A percentile compares a stretch with the other conserved stretches of the same genome.
Evolutionary conservation across 2,113 vertebrate species (phyloP).

Genomic region (Hucho hucho): DNA sequence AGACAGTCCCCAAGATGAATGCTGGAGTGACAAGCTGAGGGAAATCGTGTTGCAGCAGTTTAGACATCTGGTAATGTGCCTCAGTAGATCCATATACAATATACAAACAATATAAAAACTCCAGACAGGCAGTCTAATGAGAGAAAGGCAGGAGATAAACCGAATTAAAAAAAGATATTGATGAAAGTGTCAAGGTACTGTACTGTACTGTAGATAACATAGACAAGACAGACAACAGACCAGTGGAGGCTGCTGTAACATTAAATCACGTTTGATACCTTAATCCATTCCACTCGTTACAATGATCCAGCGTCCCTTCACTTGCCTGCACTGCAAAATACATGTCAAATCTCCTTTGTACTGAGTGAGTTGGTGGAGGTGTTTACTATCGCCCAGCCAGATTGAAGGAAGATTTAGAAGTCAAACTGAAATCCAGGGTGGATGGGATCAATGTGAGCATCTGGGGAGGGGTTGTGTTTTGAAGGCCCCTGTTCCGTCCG

Average conservation of each 20-base stretch:
- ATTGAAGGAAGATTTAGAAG: slow-evolving; percentile 35
- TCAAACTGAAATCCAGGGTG: slow-evolving; percentile 21
- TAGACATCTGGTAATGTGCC: slow-evolving; percentile 5
- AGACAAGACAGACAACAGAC: too few relatives aligned
- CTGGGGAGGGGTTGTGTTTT: slow-evolving; percentile 19
- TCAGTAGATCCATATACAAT: not conserved
- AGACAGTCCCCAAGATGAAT: not conserved
- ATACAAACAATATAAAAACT: not conserved
- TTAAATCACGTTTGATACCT: too few relatives aligned
- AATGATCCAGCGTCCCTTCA: too few relatives aligned
- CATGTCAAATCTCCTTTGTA: too few relatives aligned
- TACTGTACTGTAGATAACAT: too few relatives aligned
- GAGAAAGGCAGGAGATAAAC: not conserved
- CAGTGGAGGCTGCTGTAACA: too few relatives aligned
- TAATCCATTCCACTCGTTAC: too few relatives aligned
- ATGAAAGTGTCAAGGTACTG: too few relatives aligned
- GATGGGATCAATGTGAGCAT: slow-evolving; percentile 42
- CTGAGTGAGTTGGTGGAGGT: not conserved
- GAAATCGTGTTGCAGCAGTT: not conserved
- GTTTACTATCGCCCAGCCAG: not conserved
- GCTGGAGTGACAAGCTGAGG: not conserved
- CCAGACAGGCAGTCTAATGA: too few relatives aligned
- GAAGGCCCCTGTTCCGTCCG: slow-evolving; percentile 14
- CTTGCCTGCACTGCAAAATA: too few relatives aligned
- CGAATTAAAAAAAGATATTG: too few relatives aligned